These are phyloP conservation scores for Suncus etruscus DNA, from an alignment of 2,113 vertebrate genomes.

Conservation along the genomic window DNA sequence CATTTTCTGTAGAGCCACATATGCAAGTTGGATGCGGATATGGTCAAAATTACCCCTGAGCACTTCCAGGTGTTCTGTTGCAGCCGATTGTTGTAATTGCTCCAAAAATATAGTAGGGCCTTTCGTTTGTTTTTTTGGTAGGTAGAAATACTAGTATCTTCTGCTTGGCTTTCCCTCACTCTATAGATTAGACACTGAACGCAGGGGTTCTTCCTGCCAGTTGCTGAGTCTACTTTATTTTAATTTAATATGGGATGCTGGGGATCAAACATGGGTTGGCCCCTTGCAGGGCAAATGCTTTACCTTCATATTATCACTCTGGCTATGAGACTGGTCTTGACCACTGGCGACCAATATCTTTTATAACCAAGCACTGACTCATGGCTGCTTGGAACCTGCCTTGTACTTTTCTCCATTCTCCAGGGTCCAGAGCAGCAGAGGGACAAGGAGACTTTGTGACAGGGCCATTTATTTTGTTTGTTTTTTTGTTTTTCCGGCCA, in stretches of 20 bases:
- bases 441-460: not conserved
- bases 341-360: not conserved
- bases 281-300: too few relatives aligned
- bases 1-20: not conserved
- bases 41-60: not conserved
- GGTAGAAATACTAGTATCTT: not conserved
- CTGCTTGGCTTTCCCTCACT: not conserved
- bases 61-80: not conserved
- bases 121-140: not conserved
- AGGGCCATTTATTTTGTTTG: too few relatives aligned
- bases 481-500: too few relatives aligned
- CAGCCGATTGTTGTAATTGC: not conserved
- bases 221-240: too few relatives aligned
- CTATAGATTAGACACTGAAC: not conserved
- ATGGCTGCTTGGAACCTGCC: not conserved
- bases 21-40: not conserved
- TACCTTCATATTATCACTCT: not conserved
- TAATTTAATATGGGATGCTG: too few relatives aligned
- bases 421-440: not conserved
- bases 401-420: not conserved
- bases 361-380: not conserved
- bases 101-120: not conserved
- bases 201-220: too few relatives aligned
- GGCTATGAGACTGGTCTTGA: not conserved
- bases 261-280: too few relatives aligned